Base-by-base conservation (phyloP, 2,888 invertebrate species). In the Leucophenga montana region DNA sequence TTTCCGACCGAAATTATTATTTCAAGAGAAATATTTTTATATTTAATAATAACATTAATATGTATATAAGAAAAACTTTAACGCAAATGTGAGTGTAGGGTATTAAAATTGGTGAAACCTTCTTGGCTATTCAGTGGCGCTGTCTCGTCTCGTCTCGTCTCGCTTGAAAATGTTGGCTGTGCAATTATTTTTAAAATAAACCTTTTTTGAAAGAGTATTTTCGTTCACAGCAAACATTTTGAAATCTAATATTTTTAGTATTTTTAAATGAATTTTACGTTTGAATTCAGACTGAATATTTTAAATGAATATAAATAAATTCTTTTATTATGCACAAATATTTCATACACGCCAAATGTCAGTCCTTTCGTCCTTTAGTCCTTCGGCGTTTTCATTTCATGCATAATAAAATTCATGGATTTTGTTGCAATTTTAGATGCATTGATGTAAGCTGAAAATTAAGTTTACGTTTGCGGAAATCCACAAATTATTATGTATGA, bases 391-490 rank as follows among this genome's bases (percentile, higher is more conserved):
- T 14, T 22, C 18, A 22, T 39, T 39, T 5, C n/a, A 27, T 27
- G 27, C 22, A 57, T 57, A 31, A 27, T 57, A 31, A 57, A 31
- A 57, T 31, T 39, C 39, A 39, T 39, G 1, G 5, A 39, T 39
- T 33, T 39, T 39, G 39, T 39, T 27, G 48, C 27, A 33, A 48
- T 14, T 46, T 64, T 64, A 39, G 39, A 0, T 46, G 46, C 22
- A 46, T 46, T 62, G 6, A 62, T 22, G 13, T 48, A 16, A 13
- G 18, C 27, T 14, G 39, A 39, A 64, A 64, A 64, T 64, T 64
- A 64, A 46, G 46, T 64, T 22, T 46, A 64, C 62, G n/a, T 64
- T 48, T 64, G 62, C 62, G 22, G 22, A 22, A 64, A 22, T 46
- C 22, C 27, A 48, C 48, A 48, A 64, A 64, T 27, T 64, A 46